Evolutionary conservation across 2,888 invertebrate genomes (phyloP).

Genomic region (Epirrhoe alternata): DNA sequence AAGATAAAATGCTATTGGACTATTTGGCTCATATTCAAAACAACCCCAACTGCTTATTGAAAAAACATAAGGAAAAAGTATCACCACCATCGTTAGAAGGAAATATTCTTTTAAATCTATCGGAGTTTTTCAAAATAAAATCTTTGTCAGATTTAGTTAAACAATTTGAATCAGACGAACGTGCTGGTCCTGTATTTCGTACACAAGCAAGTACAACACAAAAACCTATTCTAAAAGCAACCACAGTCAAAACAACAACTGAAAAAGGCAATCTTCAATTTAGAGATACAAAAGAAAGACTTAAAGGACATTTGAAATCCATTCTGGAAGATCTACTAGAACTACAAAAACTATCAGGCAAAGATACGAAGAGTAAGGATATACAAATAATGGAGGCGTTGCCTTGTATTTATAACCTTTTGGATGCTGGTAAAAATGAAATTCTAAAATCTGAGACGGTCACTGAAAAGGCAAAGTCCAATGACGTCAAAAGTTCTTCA

Average conservation of each 20-base stretch:
- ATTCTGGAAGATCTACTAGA: constrained; percentile 71
- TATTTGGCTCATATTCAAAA: constrained; percentile 66
- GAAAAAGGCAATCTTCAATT: constrained; percentile 38
- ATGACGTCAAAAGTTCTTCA: constrained; percentile 28
- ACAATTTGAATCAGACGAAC: constrained; percentile 45
- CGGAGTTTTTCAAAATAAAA: constrained; percentile 73
- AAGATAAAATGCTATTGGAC: constrained; percentile 72
- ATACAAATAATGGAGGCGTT: constrained; percentile 63
- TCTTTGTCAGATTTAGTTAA: constrained; percentile 69
- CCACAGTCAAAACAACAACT: not conserved
- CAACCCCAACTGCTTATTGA: constrained; percentile 62
- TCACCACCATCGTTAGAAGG: constrained; percentile 58
- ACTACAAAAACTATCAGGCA: constrained; percentile 61
- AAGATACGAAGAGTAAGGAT: constrained; percentile 46
- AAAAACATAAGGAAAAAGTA: constrained; percentile 43
- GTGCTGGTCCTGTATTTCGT: constrained; percentile 29
- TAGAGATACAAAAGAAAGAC: constrained; percentile 61
- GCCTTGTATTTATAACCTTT: constrained; percentile 71
- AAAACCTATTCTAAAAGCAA: constrained; percentile 4
- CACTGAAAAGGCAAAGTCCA: constrained; percentile 31
- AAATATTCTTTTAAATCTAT: constrained; percentile 67
- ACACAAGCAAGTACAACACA: constrained; percentile 17
- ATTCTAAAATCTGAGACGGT: not conserved
- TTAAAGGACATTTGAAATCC: constrained; percentile 70
- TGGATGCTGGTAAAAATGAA: constrained; percentile 39